A percentile compares a stretch with the other conserved stretches of the same genome.
phyloP scores from a whole-genome alignment of 2,113 vertebrate genomes.

The Poeciliopsis retropinna region DNA sequence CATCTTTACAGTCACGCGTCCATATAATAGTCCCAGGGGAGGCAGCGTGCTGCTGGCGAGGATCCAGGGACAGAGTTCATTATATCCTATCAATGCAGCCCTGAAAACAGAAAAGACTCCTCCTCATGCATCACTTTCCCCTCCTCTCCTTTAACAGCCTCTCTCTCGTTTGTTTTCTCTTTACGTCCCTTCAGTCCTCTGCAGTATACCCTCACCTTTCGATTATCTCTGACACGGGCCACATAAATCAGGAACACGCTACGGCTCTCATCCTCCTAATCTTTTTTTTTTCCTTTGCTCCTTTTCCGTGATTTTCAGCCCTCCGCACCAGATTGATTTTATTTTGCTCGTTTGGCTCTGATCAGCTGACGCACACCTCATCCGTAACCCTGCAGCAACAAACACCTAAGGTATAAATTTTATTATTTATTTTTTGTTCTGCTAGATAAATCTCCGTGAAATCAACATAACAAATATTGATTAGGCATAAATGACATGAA shows the following conservation, averaged over 20 bases:
- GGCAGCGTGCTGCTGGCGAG: slow-evolving; percentile 2
- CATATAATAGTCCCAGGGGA: neutral
- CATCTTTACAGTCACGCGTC: slow-evolving; percentile 15
- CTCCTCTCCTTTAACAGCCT: neutral
- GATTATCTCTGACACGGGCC: slow-evolving; percentile 52
- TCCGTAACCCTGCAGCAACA: slow-evolving; percentile 13
- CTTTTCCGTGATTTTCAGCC: slow-evolving; percentile 11
- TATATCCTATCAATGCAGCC: slow-evolving; percentile 9
- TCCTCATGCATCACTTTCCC: slow-evolving; percentile 1
- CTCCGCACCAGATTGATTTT: slow-evolving; percentile 39
- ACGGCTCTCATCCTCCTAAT: slow-evolving; percentile 38
- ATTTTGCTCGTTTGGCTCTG: slow-evolving; percentile 39
- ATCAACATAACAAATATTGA: slow-evolving; percentile 1
- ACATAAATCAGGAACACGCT: slow-evolving; percentile 57
- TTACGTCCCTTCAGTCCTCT: slow-evolving; percentile 12
- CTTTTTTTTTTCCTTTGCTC: slow-evolving; percentile 32
- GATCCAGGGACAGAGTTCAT: slow-evolving; percentile 11
- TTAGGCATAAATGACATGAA: neutral
- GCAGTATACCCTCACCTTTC: slow-evolving; percentile 61
- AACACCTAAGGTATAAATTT: neutral
- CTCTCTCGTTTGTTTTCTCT: slow-evolving; percentile 14
- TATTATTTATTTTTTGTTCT: neutral
- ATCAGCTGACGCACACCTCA: slow-evolving; percentile 42
- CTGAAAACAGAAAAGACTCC: neutral
- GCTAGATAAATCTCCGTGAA: neutral